Base-by-base conservation (phyloP, 1,140 invertebrate species). In the Zophobas morio region DNA sequence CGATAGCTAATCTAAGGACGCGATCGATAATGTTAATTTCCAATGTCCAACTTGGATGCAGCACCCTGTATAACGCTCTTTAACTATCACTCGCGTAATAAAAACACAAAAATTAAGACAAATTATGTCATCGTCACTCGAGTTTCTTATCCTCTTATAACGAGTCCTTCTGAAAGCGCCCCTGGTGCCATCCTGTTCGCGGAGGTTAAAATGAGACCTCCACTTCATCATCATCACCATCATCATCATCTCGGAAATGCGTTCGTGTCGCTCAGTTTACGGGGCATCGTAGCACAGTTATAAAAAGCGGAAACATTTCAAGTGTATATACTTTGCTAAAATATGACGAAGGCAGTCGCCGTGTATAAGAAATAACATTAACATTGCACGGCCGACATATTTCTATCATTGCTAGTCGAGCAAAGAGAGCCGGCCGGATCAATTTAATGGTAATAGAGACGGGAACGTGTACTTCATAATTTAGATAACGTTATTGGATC, bases 401-500 rank as follows among this genome's bases (percentile, higher is more conserved):
- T 54, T 76, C 57, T 70, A 76, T 76, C 75, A 54, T 63, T 54
- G 60, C 46, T 42, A 53, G 54, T 42, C 39, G 37, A 53, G 60
- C 75, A 70, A 76, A 76, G 57, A 63, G 49, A 70, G 75, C 60
- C 75, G 75, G 57, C 63, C 8, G 66, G 46, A 70, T 70, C 75
- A 47, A 77, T 79, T 77, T 79, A 79, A 79, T 79, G 78, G 78
- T 74, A 74, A 79, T 79, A 77, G 70, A 79, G 78, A 60, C 54
- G 75, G 56, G 60, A 76, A 79, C 78, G 75, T 79, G 78, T 79
- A 79, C 66, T 79, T 79, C 75, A 77, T 79, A 79, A 79, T 77
- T 79, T 77, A 79, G 72, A 57, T 77, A 76, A 79, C 78, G 71
- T 77, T 74, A 54, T 54, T 72, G 76, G 75, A 76, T 70, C 60